Evolutionary conservation across 2,113 vertebrate genomes (phyloP).

Genomic region (Cavia aperea): DNA sequence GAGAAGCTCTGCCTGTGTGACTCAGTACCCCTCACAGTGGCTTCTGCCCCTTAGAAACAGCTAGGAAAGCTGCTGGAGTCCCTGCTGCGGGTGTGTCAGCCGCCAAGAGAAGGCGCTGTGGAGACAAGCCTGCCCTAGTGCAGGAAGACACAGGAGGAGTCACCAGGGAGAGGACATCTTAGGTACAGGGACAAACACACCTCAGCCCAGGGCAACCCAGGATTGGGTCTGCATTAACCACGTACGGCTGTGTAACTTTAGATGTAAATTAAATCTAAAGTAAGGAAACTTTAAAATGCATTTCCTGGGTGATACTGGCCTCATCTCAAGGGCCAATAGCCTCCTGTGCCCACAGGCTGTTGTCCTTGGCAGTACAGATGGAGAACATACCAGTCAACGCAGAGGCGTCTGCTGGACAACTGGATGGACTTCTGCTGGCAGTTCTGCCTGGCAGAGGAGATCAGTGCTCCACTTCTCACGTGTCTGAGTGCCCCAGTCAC

Average conservation of each 20-base stretch:
- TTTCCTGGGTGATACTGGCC: background rate
- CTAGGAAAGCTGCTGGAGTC: accelerated
- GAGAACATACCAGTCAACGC: accelerated
- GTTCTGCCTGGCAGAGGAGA: background rate
- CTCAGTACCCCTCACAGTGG: background rate
- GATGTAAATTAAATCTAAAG: background rate
- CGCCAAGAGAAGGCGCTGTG: background rate
- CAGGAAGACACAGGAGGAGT: background rate
- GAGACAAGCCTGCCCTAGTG: accelerated
- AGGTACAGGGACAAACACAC: accelerated
- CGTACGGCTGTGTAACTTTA: background rate
- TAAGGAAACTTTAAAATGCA: background rate
- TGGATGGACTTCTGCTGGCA: background rate
- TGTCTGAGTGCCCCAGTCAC: background rate
- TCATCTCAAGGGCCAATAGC: background rate
- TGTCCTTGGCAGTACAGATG: accelerated
- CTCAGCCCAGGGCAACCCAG: background rate
- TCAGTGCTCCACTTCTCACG: background rate
- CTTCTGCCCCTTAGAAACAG: background rate
- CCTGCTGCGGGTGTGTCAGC: background rate
- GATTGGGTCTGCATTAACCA: background rate
- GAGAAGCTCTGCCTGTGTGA: background rate
- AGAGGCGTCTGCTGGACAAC: accelerated
- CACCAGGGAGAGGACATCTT: background rate
- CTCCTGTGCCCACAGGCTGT: accelerated